Percentiles rank a stretch among this genome's conserved stretches.
phyloP scores from a whole-genome alignment of 2,113 vertebrate genomes.

The Phrynocephalus versicolor region DNA sequence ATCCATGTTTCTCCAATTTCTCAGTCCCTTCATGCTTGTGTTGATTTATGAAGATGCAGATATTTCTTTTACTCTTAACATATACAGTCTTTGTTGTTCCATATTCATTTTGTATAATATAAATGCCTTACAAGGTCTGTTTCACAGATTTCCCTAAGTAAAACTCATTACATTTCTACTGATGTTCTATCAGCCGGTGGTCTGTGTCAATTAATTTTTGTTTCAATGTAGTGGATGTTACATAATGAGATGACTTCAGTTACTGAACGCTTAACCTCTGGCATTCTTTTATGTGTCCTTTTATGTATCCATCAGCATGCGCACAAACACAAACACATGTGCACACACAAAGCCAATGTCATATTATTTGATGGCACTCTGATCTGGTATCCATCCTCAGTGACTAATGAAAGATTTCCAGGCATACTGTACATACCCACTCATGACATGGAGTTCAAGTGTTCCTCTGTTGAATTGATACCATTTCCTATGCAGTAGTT shows the following conservation, averaged over 20 bases:
- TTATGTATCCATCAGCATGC: constrained; percentile 58
- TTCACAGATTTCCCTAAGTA: constrained; percentile 53
- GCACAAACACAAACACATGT: too few relatives aligned
- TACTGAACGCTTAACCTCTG: constrained; percentile 67
- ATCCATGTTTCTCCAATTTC: too few relatives aligned
- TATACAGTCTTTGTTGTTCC: constrained; percentile 20
- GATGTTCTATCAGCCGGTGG: constrained; percentile 63
- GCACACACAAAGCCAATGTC: too few relatives aligned
- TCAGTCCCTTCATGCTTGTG: not conserved
- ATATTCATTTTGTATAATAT: constrained; percentile 14
- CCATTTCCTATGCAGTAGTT: not conserved
- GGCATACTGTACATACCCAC: not conserved
- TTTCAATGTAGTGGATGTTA: constrained; percentile 63
- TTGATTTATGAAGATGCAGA: not conserved
- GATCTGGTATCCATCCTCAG: constrained; percentile 54
- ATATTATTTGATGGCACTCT: constrained; percentile 61
- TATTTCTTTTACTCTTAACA: constrained; percentile 23
- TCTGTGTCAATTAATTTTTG: constrained; percentile 68
- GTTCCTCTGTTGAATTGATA: not conserved
- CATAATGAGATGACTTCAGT: constrained; percentile 67
- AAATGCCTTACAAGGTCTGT: constrained; percentile 23
- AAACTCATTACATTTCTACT: constrained; percentile 59
- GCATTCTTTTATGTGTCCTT: constrained; percentile 65
- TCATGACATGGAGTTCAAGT: not conserved
- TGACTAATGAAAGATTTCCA: not conserved